A percentile compares a stretch with the other conserved stretches of the same genome.
Conservation (phyloP, 1,140 invertebrate species). For the Bombus waltoni region DNA sequence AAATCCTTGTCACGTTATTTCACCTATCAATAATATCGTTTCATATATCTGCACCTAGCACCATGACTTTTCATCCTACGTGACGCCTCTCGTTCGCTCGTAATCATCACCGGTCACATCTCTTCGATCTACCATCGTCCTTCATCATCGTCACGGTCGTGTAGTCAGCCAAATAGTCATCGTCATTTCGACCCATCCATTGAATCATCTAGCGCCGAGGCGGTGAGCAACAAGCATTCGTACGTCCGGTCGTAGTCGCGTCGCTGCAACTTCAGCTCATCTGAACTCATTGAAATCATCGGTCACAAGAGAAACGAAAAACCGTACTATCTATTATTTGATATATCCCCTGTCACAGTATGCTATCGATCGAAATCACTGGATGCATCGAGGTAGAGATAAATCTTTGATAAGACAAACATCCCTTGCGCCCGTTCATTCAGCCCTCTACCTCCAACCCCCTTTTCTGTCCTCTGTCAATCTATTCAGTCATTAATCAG, state of each 20-base stretch:
- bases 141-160: conserved; percentile 21
- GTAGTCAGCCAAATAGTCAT: conserved; percentile 27
- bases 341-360: too few species aligned
- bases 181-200: conserved; percentile 20
- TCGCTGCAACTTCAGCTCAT: conserved; percentile 6
- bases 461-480: neutral
- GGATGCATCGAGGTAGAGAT: neutral
- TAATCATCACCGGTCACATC: conserved; percentile 8
- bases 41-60: conserved; percentile 28
- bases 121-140: conserved; percentile 34
- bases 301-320: neutral
- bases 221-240: conserved; percentile 10
- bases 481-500: conserved; percentile 22
- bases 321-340: too few species aligned
- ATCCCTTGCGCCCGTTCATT: neutral
- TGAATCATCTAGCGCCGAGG: conserved; percentile 15
- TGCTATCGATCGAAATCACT: neutral
- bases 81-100: conserved; percentile 21
- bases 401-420: conserved; percentile 3
- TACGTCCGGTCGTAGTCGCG: conserved; percentile 5
- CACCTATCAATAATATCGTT: conserved; percentile 14
- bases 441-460: too few species aligned
- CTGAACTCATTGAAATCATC: neutral
- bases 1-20: conserved; percentile 2
- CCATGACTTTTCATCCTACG: conserved; percentile 16